These are phyloP conservation scores for Rhinolophus sinicus DNA, from an alignment of 2,113 vertebrate species.

Conservation along the genomic window DNA sequence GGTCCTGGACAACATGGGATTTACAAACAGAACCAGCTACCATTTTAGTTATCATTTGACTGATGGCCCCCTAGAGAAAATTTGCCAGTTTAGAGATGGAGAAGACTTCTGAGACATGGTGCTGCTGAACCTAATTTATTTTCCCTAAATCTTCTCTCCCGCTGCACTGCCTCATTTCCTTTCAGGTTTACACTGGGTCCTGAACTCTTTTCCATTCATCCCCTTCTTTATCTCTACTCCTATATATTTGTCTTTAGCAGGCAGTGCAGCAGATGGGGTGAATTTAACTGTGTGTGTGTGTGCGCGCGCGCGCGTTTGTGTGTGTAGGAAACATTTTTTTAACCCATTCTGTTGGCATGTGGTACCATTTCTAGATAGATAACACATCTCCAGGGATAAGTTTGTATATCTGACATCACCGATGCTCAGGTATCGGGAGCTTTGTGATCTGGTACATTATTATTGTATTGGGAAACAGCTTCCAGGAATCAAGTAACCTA, in stretches of 20 bases:
- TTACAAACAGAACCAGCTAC: neutral
- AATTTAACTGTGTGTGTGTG: neutral
- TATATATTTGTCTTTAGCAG: neutral
- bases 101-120: conserved; percentile 7
- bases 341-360: neutral
- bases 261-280: neutral
- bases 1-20: neutral
- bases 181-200: neutral
- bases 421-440: neutral
- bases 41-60: neutral
- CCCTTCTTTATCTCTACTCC: neutral
- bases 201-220: neutral
- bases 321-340: neutral
- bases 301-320: neutral
- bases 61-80: neutral
- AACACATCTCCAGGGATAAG: neutral
- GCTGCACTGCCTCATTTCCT: conserved; percentile 24
- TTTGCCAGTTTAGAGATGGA: neutral
- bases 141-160: neutral
- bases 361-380: neutral
- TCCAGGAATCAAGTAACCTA: neutral
- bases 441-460: neutral
- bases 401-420: neutral
- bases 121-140: conserved; percentile 39
- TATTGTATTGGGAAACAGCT: neutral